A percentile compares a stretch with the other conserved stretches of the same genome.
These are phyloP conservation scores for Phallusia fumigata DNA, from an alignment of 23 tunicate genomes.

Conservation along the genomic window DNA sequence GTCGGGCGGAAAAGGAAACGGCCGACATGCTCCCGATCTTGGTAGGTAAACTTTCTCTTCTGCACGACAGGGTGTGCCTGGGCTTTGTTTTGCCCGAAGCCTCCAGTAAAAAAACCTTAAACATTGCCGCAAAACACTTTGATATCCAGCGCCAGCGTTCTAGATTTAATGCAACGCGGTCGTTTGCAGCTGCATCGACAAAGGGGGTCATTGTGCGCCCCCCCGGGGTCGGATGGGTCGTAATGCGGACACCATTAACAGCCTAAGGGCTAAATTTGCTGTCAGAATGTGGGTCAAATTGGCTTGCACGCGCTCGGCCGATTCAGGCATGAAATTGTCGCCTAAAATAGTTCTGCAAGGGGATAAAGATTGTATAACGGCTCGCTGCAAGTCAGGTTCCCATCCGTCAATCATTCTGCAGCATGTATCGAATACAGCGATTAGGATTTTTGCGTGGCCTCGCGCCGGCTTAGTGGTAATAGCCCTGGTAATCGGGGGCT, in stretches of 20 bases:
- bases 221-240: background rate
- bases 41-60: background rate
- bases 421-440: conserved; percentile 1
- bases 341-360: background rate
- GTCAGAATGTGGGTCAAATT: conserved; percentile 6
- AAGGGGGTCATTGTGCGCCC: background rate
- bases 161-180: background rate
- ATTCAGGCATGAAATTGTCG: conserved; percentile 11
- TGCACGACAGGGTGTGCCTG: background rate
- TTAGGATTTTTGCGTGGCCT: background rate
- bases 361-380: background rate
- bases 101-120: too few species aligned
- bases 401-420: background rate
- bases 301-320: background rate
- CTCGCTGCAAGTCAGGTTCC: background rate
- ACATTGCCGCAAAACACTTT: background rate
- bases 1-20: background rate
- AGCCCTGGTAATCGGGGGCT: background rate
- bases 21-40: background rate
- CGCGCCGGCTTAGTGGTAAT: background rate
- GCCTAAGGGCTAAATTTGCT: background rate
- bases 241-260: background rate
- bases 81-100: too few species aligned
- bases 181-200: background rate
- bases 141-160: background rate